A percentile compares a stretch with the other conserved stretches of the same genome.
Conservation (phyloP, 1,140 invertebrate genomes). For the Hetaerina americana region DNA sequence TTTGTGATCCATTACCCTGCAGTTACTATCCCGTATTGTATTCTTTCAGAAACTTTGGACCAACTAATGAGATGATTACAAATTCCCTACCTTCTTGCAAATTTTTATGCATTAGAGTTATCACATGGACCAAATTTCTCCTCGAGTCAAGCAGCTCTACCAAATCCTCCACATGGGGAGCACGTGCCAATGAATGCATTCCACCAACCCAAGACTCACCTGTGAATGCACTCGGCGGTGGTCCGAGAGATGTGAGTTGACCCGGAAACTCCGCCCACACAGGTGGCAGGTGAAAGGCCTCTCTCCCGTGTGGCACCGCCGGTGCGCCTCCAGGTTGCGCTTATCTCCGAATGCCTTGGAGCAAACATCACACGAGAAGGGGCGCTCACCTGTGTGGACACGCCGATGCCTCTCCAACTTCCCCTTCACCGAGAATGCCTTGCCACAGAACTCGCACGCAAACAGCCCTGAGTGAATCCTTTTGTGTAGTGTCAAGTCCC, state of each 20-base stretch:
- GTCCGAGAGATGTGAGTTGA: slow-evolving; percentile 26
- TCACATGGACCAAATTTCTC: no score
- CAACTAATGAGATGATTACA: no score
- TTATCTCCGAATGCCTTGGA: background rate
- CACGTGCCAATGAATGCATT: no score
- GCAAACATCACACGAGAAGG: background rate
- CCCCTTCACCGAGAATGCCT: slow-evolving; percentile 15
- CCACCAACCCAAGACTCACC: background rate
- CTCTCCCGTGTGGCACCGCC: slow-evolving; percentile 31
- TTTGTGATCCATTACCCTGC: no score
- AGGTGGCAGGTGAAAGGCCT: slow-evolving; percentile 36
- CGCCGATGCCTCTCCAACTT: slow-evolving; percentile 5
- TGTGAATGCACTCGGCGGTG: slow-evolving; percentile 26
- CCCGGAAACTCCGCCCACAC: slow-evolving; percentile 34
- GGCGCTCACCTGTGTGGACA: background rate
- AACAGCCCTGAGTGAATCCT: slow-evolving; percentile 35
- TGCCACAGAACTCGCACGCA: slow-evolving; percentile 17
- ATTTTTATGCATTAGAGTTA: no score
- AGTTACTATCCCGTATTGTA: no score
- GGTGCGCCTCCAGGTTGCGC: slow-evolving; percentile 26
- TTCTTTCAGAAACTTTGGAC: no score
- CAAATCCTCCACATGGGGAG: no score
- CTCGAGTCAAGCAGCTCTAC: no score
- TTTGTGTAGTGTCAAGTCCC: slow-evolving; percentile 32
- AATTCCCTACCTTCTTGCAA: no score